A percentile compares a stretch with the other conserved stretches of the same genome.
Conservation (phyloP, 1,140 invertebrate genomes). For the Diploscapter pachys region DNA sequence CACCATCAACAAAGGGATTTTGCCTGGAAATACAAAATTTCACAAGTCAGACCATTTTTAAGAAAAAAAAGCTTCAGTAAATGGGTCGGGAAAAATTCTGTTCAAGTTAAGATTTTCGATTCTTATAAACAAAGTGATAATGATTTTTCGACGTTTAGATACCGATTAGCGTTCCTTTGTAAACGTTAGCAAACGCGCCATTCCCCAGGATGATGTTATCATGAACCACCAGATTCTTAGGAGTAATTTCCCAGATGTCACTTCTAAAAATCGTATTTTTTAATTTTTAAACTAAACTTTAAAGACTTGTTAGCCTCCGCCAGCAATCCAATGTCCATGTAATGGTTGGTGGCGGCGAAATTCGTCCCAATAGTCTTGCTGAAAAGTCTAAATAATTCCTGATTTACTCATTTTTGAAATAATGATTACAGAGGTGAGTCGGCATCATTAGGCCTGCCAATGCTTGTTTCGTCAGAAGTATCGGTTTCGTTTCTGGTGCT, state of each 20-base stretch:
- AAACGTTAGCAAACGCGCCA: conserved; percentile 29
- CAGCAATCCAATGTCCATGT: neutral
- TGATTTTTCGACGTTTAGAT: neutral
- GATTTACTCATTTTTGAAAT: no score
- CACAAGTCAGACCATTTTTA: no score
- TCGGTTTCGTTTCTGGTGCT: no score
- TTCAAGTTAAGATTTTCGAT: neutral
- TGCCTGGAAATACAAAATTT: neutral
- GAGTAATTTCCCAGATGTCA: conserved; percentile 24
- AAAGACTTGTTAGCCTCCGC: neutral
- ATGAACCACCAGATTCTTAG: conserved; percentile 9
- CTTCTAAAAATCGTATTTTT: conserved; percentile 9
- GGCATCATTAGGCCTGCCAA: no score
- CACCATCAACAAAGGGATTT: conserved; percentile 16
- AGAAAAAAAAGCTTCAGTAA: neutral
- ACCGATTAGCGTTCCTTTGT: conserved; percentile 17
- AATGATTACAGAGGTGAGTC: no score
- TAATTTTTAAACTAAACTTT: neutral
- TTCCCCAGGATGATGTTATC: conserved; percentile 22
- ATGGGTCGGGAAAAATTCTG: neutral
- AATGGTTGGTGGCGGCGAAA: neutral
- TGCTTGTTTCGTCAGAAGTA: no score
- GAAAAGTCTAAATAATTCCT: no score
- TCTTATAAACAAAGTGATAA: neutral
- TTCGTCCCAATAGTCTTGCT: no score